These are phyloP conservation scores for Catharus fuscescens DNA, from an alignment of 2,113 vertebrate genomes.

Conservation along the genomic window DNA sequence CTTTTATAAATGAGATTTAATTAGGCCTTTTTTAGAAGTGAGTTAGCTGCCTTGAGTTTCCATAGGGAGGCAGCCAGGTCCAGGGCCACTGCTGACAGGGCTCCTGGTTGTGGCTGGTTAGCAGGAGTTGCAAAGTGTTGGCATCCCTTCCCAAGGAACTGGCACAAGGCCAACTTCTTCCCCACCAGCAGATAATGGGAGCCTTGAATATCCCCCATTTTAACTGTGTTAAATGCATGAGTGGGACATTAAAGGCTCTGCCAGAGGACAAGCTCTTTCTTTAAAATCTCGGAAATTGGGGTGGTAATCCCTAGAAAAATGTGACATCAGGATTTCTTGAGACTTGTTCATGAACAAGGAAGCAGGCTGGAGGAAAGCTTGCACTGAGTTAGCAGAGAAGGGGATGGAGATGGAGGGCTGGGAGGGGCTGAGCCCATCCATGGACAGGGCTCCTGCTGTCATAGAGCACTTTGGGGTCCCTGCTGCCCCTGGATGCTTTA, in stretches of 20 bases:
- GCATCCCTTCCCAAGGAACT: background rate
- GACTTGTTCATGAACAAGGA: background rate
- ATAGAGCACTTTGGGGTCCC: background rate
- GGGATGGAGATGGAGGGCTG: background rate
- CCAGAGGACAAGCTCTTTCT: background rate
- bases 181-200: background rate
- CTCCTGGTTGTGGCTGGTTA: background rate
- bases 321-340: background rate
- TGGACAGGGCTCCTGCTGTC: background rate
- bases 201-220: background rate
- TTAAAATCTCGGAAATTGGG: background rate
- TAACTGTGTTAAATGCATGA: background rate
- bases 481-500: background rate
- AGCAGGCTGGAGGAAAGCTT: background rate
- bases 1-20: slow-evolving; percentile 24
- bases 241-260: background rate
- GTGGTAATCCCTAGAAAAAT: slow-evolving; percentile 9
- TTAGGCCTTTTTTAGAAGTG: background rate
- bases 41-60: background rate
- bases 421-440: background rate
- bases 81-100: background rate
- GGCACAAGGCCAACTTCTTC: background rate
- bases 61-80: background rate
- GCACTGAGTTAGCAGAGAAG: background rate
- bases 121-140: background rate